Conservation (phyloP, 2,113 vertebrate genomes). For the Tautogolabrus adspersus region DNA sequence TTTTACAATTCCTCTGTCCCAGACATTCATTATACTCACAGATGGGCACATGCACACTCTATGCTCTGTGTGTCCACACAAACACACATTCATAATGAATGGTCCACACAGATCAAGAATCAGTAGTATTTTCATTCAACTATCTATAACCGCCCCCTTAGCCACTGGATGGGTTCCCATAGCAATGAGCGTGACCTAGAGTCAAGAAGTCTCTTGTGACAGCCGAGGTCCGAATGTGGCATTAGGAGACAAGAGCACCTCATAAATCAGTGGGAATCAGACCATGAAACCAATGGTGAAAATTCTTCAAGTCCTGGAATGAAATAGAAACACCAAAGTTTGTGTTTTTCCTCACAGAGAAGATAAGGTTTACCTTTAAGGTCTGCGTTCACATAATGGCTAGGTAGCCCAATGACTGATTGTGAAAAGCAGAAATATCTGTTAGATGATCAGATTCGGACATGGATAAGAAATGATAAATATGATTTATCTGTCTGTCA, state of each 20-base stretch:
- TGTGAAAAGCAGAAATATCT: conserved; percentile 22
- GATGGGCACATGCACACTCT: conserved; percentile 32
- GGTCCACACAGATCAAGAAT: conserved; percentile 59
- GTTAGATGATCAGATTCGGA: conserved; percentile 15
- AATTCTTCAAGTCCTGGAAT: conserved; percentile 57
- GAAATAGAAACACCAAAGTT: conserved; percentile 50
- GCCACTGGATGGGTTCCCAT: conserved; percentile 71
- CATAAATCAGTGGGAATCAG: conserved; percentile 66
- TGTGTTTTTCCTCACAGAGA: conserved; percentile 29
- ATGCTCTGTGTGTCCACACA: conserved; percentile 32
- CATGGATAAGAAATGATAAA: not conserved
- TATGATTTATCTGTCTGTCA: conserved; percentile 3
- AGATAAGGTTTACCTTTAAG: conserved; percentile 37
- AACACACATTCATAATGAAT: conserved; percentile 33
- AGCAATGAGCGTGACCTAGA: conserved; percentile 71
- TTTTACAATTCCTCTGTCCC: conserved; percentile 47
- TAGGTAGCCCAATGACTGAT: not conserved
- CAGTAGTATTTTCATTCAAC: conserved; percentile 59
- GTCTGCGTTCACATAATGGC: conserved; percentile 22
- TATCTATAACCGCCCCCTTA: conserved; percentile 53
- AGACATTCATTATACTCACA: conserved; percentile 58
- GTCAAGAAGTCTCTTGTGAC: conserved; percentile 77
- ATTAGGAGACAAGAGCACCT: conserved; percentile 63
- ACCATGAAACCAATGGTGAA: conserved; percentile 66
- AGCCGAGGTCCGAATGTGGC: conserved; percentile 67